Evolutionary conservation across 2,113 vertebrate species (phyloP), one percentile per base, ranked within the genome.

Genomic region (Eptatretus burgeri): DNA sequence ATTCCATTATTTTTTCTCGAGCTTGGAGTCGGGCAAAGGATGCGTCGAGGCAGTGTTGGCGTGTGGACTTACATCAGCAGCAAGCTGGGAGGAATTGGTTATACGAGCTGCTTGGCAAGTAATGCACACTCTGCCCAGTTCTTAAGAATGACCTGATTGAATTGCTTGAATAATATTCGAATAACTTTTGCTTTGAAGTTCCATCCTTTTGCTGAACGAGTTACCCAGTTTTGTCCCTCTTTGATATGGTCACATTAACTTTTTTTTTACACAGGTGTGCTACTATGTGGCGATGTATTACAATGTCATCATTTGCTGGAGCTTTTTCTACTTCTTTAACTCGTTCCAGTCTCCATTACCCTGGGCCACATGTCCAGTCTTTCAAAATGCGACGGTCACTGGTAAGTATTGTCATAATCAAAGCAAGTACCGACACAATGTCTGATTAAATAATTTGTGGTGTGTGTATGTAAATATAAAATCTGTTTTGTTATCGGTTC

Each of bases 291-390:
- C 85, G 13, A 81, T 96, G 64, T 96, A 96, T 66, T 96, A 96
- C 69, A 96, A 96, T 1, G 91, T 96, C 68, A 96, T 96, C 74
- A 96, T 96, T 0, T 85, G 85, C 64, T 96, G 91, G 91, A 93
- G 86, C 72, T 84, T 95, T 77, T 96, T 94, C 68, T 96, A 96
- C 72, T 96, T 96, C 74, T 87, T 96, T 68, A 78, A 96, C 74
- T 95, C 91, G 11, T 96, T 96, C 75, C 91, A 96, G 75, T 87
- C 81, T 69, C 91, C 91, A 1, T 75, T 96, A 64, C 91, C 91
- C 65, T 96, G 91, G 91, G 85, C 81, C 10, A 84, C 93, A 64
- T 96, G 91, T 63, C 85, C 91, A 64, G 67, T 83, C 2, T 62
- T 75, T 65, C 82, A 53, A 66, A 95, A 98, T 1, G 87, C 84